Base-by-base conservation (phyloP, 2,797 vertebrate species). In the Pempheris klunzingeri region DNA sequence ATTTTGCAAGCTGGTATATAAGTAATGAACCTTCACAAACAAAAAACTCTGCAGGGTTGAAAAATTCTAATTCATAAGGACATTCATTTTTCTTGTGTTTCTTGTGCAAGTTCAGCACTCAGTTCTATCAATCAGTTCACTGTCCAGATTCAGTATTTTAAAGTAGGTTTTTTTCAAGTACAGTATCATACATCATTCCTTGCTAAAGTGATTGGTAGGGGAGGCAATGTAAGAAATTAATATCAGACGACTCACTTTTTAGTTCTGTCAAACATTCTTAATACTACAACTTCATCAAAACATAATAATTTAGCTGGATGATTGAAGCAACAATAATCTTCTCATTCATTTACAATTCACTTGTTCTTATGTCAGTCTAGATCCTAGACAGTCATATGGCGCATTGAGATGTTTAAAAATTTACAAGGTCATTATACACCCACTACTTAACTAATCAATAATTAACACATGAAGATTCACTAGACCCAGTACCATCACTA, bases 361-460 rank as follows among this genome's bases (percentile, higher is more conserved):
- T 44, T 50, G 32, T 52, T 34, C n/a, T n/a, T n/a, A n/a, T n/a
- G n/a, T n/a, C n/a, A n/a, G 57, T 57, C 12, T 43, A 43, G 61
- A 58, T 44, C 44, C 17, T 36, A 30, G 10, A 70, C 54, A 43
- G 68, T 54, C 81, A 90, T 78, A 69, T 77, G 67, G 70, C 82
- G 78, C 55, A 74, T 61, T 46, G 70, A 68, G n/a, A 67, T 24
- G 61, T 85, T 91, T 73, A 87, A 90, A 86, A 52, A 92, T 89
- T 43, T 9, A 89, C 32, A 5, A 28, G 17, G 38, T 68, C 20
- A 60, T 32, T 47, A 28, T 54, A 36, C 5, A 65, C 4, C 18
- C 43, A 41, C 38, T 41, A 59, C 66, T 52, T 15, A 46, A 58
- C 36, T 68, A 50, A 85, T 91, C 58, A 88, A 92, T 90, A 86